phyloP scores from a whole-genome alignment of 1,140 invertebrate genomes.

The Drosophila sechellia region DNA sequence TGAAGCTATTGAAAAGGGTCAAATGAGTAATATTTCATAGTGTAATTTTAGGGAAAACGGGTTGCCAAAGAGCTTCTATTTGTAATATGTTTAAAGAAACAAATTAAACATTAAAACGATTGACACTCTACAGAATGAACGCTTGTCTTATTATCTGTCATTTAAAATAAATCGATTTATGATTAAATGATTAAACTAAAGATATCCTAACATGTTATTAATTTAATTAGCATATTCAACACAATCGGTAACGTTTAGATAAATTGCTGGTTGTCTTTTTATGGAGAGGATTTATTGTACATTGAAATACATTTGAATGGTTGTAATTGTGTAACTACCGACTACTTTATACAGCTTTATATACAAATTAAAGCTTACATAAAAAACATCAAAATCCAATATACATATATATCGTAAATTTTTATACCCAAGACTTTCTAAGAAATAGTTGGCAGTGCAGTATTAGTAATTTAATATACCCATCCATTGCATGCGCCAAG shows the following conservation, averaged over 20 bases:
- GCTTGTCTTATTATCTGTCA: no score
- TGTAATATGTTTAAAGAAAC: not conserved
- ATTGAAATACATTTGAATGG: no score
- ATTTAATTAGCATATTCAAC: no score
- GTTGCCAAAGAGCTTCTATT: slow-evolving; percentile 14
- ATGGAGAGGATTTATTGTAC: not conserved
- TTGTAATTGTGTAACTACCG: not conserved
- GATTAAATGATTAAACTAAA: not conserved
- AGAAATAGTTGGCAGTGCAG: not conserved
- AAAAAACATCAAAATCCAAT: not conserved
- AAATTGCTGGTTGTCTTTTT: not conserved
- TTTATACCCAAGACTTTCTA: no score
- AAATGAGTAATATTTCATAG: not conserved
- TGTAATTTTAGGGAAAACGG: not conserved
- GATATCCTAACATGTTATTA: no score
- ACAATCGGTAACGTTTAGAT: not conserved
- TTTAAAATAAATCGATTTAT: not conserved
- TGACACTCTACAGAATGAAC: not conserved
- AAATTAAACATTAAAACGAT: not conserved
- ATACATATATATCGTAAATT: not conserved
- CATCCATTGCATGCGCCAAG: not conserved
- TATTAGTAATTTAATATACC: not conserved
- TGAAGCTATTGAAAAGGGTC: slow-evolving; percentile 21
- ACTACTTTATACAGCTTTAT: not conserved
- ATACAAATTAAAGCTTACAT: not conserved